Evolutionary conservation across 2,888 invertebrate species (phyloP), one percentile per base, ranked within the genome.

Genomic region (Brachyptera risi): DNA sequence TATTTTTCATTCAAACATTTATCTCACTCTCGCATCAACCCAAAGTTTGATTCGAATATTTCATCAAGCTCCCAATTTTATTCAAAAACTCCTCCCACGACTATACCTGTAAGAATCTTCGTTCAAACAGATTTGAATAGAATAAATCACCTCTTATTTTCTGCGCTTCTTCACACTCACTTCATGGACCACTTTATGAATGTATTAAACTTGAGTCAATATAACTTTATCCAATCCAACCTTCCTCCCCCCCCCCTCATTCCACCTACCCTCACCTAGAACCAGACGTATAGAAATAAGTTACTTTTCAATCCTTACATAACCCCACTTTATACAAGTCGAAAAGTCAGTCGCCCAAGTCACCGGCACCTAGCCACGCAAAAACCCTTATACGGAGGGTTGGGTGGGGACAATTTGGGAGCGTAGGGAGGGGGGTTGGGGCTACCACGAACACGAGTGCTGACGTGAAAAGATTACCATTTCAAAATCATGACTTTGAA

Each of bases 101-200:
- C 19, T 21, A 3, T 19, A 44, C 44, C 4, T 44, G 17, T 44
- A 17, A 44, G 44, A 44, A 44, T 24, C n/a, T 50, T 26, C 50
- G 31, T 58, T 27, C 37, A n/a, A 35, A 35, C 23, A 51, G 54
- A 38, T 59, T 59, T 59, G 51, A 59, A 59, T 51, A 17, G 59
- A 54, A 59, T 54, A 59, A 61, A 61, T 61, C 61, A 57, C 50
- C 56, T 61, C 61, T 56, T 49, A 60, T 60, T 60, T 60, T 60
- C 27, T 15, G 7, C 54, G 37, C 37, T 21, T 51, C 50, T 27
- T 27, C 26, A 17, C 11, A 11, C 31, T 37, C 54, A 54, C 54
- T 54, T 54, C 17, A 11, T 23, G 35, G 15, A 19, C 37, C 54
- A 35, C 54, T 54, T 54, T n/a, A n/a, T 54, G 54, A 54, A 54